Base-by-base conservation (phyloP, 2,888 invertebrate genomes). In the Allacma fusca region DNA sequence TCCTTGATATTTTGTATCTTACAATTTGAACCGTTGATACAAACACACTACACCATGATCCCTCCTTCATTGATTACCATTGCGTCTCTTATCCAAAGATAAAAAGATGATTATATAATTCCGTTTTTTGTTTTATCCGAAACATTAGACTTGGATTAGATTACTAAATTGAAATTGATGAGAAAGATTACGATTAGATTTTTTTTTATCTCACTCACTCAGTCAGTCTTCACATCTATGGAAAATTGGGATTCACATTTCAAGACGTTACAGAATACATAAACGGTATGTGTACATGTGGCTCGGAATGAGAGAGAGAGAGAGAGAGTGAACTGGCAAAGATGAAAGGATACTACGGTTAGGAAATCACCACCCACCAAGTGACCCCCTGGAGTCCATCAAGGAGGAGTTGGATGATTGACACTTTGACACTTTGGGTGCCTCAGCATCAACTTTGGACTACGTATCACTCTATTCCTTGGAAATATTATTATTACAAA, bases 321-420 rank as follows among this genome's bases (percentile, higher is more conserved):
- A 24, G 19, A 70, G 50, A 70, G 19, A 26, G 7, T 43, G 70
- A 50, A 50, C 50, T 50, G 16, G 26, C n/a, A 50, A 59, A 62
- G 73, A 73, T 72, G 62, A 57, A 73, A 62, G 62, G 73, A 73
- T 59, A 57, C 43, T 40, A 57, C 29, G 71, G 70, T 40, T 73
- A 69, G 68, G 74, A 71, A 76, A 82, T 81, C 83, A 82, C 83
- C 83, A 82, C 83, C 82, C 83, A 83, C 82, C 80, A 82, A 81
- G 82, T 81, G 81, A 82, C 82, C 82, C 83, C 83, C 83, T 82
- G 81, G 80, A 83, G 83, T 82, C 80, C 80, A 80, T 82, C 82
- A 81, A 81, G 83, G 83, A 81, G 83, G 83, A 82, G 83, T 80
- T 80, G 80, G 75, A 76, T 83, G 83, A 83, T 83, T 83, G 83